Conservation (phyloP, 2,888 invertebrate species). For the Conops quadrifasciatus region DNA sequence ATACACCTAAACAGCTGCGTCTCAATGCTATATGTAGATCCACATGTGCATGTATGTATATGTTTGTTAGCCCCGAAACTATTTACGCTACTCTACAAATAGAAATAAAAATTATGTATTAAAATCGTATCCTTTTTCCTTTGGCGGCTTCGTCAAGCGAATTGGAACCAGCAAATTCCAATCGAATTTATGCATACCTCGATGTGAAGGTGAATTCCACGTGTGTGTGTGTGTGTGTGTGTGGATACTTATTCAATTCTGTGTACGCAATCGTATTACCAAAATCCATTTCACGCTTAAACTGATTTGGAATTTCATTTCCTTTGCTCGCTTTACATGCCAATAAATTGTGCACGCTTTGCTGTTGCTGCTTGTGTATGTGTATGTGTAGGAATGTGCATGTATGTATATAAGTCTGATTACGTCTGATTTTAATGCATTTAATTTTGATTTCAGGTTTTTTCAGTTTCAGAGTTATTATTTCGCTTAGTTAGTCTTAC, state of each 20-base stretch:
- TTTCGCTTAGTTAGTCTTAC: too few species aligned
- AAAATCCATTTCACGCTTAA: constrained; percentile 42
- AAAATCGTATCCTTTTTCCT: background rate
- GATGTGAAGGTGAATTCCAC: background rate
- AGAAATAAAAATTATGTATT: background rate
- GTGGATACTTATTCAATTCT: constrained; percentile 3
- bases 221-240: constrained; percentile 16
- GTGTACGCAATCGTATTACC: constrained; percentile 25
- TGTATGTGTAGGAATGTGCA: background rate
- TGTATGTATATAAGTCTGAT: background rate
- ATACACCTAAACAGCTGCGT: constrained; percentile 3
- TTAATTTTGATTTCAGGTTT: background rate
- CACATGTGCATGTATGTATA: background rate
- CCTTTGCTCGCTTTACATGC: constrained; percentile 21
- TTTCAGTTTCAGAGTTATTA: too few species aligned
- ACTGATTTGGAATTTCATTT: constrained; percentile 36
- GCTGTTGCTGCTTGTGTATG: background rate
- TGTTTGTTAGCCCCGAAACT: constrained; percentile 27
- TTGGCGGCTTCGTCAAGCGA: constrained; percentile 6
- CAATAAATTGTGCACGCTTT: constrained; percentile 27
- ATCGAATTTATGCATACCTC: constrained; percentile 43
- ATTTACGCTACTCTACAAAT: constrained; percentile 10
- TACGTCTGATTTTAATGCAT: background rate
- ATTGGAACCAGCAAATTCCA: constrained; percentile 37
- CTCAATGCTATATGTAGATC: background rate